Evolutionary conservation across 2,888 invertebrate genomes (phyloP).

Genomic region (Melinaea marsaeus): DNA sequence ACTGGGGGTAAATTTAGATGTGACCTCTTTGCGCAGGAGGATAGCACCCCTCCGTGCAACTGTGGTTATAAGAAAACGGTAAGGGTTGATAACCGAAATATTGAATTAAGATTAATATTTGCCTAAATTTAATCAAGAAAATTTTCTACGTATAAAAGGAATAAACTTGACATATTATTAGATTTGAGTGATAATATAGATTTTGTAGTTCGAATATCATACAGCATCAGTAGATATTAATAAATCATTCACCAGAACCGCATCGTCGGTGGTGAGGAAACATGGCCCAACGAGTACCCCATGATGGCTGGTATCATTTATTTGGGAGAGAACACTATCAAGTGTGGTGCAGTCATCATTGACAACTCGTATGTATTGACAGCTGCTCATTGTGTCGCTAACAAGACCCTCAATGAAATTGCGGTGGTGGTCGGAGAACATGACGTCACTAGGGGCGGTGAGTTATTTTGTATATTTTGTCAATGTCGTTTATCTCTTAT

Average conservation of each 20-base stretch:
- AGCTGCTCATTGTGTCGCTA: conserved; percentile 77
- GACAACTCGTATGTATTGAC: conserved; percentile 60
- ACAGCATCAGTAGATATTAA: not conserved
- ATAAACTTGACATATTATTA: too few relatives aligned
- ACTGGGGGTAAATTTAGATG: conserved; percentile 75
- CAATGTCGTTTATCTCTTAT: not conserved
- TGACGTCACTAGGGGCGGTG: conserved; percentile 47
- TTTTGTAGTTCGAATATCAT: not conserved
- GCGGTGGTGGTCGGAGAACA: conserved; percentile 71
- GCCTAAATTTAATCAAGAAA: too few relatives aligned
- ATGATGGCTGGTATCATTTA: conserved; percentile 54
- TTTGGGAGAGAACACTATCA: conserved; percentile 45
- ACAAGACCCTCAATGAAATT: conserved; percentile 42
- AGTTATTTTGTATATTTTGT: conserved; percentile 3
- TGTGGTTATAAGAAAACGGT: conserved; percentile 29
- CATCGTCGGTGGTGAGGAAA: conserved; percentile 60
- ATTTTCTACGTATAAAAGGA: too few relatives aligned
- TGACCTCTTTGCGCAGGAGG: conserved; percentile 37
- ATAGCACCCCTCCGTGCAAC: conserved; percentile 14
- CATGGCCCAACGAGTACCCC: conserved; percentile 55
- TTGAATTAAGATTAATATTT: too few relatives aligned
- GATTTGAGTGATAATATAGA: too few relatives aligned
- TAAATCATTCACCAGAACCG: conserved; percentile 45
- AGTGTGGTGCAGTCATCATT: conserved; percentile 77
- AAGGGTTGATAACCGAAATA: conserved; percentile 6